phyloP scores from a whole-genome alignment of 2,888 invertebrate species.

The Drepanosiphum platanoidis region DNA sequence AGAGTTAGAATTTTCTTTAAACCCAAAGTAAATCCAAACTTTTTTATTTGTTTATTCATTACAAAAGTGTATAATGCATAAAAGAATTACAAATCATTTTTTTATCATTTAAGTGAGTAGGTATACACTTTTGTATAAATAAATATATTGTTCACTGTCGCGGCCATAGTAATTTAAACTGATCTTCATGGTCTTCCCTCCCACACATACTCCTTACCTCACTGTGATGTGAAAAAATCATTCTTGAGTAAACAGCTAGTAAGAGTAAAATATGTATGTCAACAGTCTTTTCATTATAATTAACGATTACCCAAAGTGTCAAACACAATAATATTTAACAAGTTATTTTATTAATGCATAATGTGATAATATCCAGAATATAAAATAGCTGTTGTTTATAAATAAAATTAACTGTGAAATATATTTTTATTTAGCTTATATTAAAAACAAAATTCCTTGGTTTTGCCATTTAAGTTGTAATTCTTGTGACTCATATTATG shows the following conservation, averaged over 20 bases:
- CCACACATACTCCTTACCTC: background rate
- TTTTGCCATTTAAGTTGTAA: slow-evolving; percentile 22
- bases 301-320: background rate
- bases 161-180: slow-evolving; percentile 25
- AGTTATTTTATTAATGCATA: background rate
- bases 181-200: slow-evolving; percentile 33
- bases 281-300: slow-evolving; percentile 3
- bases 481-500: background rate
- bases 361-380: background rate
- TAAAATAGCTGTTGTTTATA: background rate
- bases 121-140: slow-evolving; percentile 5
- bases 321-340: background rate
- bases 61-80: too few relatives aligned
- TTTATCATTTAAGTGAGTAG: background rate
- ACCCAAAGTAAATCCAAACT: too few relatives aligned
- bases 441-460: background rate
- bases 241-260: background rate
- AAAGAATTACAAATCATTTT: background rate
- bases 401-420: background rate
- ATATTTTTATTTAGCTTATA: background rate
- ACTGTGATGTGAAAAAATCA: background rate
- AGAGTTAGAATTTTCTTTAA: background rate
- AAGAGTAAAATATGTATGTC: background rate
- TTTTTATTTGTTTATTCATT: too few relatives aligned
- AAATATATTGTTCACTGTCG: background rate